These are phyloP conservation scores for Sebastes goodei DNA, from an alignment of 2,797 vertebrate species.

Conservation along the genomic window DNA sequence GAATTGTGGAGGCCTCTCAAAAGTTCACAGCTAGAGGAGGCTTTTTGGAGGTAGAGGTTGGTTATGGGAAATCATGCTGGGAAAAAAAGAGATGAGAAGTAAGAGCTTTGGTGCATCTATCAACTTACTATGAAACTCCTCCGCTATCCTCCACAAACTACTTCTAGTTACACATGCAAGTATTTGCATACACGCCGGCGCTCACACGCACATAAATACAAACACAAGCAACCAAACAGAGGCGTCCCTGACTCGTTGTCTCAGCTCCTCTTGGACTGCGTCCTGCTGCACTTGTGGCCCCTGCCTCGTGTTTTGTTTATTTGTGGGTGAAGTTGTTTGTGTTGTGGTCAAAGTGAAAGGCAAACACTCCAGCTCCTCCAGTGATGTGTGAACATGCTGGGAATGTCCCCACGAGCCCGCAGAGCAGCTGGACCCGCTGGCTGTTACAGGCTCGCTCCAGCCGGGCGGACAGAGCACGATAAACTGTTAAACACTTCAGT, in stretches of 20 bases:
- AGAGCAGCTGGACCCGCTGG: conserved; percentile 53
- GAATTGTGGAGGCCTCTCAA: conserved; percentile 67
- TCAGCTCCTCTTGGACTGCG: conserved; percentile 41
- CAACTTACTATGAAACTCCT: neutral
- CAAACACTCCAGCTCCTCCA: conserved; percentile 69
- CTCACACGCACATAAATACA: conserved; percentile 21
- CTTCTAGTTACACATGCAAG: conserved; percentile 15
- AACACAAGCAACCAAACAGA: conserved; percentile 14
- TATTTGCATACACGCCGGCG: conserved; percentile 6
- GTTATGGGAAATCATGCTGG: conserved; percentile 39
- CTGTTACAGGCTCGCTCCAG: conserved; percentile 11
- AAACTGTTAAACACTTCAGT: conserved; percentile 1
- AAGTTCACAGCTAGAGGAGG: conserved; percentile 45
- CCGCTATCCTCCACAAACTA: conserved; percentile 7
- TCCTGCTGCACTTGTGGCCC: conserved; percentile 66
- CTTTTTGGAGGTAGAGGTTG: conserved; percentile 44
- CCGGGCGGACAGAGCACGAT: neutral
- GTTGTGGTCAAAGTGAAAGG: conserved; percentile 75
- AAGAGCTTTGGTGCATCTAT: neutral
- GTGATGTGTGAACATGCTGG: conserved; percentile 67
- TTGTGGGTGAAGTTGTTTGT: conserved; percentile 76
- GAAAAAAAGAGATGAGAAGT: conserved; percentile 10
- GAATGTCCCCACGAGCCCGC: conserved; percentile 38
- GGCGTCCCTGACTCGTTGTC: conserved; percentile 19
- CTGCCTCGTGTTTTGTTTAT: conserved; percentile 71